Percentiles rank a stretch among this genome's conserved stretches.
phyloP scores from a whole-genome alignment of 2,888 invertebrate genomes.

The Watsonalla binaria region DNA sequence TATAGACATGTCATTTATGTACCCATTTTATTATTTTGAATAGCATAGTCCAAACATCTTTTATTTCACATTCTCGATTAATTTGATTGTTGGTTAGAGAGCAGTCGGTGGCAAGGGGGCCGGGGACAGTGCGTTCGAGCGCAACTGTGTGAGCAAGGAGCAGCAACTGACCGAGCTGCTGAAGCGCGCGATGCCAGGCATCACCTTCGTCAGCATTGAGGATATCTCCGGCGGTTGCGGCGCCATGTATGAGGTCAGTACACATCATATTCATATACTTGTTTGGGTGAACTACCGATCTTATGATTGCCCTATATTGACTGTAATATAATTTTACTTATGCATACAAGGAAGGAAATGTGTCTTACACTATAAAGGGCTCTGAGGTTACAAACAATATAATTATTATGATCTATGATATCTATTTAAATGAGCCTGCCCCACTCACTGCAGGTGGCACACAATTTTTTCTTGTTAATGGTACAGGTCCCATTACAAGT shows the following conservation, averaged over 20 bases:
- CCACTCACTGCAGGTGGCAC: no score
- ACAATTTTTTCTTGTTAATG: no score
- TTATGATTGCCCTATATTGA: no score
- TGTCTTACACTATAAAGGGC: no score
- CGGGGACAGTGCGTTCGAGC: conserved; percentile 43
- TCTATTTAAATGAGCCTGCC: no score
- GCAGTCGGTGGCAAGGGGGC: conserved; percentile 27
- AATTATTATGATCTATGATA: no score
- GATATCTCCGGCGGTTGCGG: conserved; percentile 90
- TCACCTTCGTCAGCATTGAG: conserved; percentile 80
- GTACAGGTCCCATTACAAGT: no score
- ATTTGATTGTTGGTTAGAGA: conserved; percentile 14
- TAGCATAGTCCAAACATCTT: neutral
- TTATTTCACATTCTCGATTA: neutral
- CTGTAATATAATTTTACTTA: no score
- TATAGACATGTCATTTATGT: conserved; percentile 1
- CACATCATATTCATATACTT: neutral
- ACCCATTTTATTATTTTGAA: neutral
- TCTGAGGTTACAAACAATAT: no score
- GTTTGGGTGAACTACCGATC: no score
- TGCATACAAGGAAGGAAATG: no score
- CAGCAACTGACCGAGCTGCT: conserved; percentile 52
- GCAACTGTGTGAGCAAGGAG: conserved; percentile 56
- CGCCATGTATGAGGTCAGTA: conserved; percentile 85
- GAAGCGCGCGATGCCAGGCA: conserved; percentile 78